These are phyloP conservation scores for Synergus laeviventris DNA, from an alignment of 2,888 invertebrate species.

Conservation along the genomic window DNA sequence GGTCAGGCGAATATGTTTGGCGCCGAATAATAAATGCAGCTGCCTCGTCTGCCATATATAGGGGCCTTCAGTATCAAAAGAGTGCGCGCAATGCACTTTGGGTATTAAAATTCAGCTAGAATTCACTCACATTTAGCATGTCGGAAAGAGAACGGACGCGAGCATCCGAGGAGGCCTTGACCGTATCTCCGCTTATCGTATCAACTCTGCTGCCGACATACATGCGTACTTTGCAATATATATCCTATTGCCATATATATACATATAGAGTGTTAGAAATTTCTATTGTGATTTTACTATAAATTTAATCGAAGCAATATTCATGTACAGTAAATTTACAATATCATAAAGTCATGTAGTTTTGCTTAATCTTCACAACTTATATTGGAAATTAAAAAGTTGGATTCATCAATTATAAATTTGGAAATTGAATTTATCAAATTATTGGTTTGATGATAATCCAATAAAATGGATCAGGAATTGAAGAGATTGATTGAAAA, in stretches of 20 bases:
- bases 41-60: background rate
- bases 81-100: conserved; percentile 45
- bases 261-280: background rate
- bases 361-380: too few relatives aligned
- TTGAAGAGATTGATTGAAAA: background rate
- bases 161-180: conserved; percentile 74
- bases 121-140: conserved; percentile 61
- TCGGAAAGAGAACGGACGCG: conserved; percentile 74
- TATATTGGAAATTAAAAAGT: too few relatives aligned
- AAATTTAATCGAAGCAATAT: too few relatives aligned
- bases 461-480: background rate
- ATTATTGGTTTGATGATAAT: background rate
- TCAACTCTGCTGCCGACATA: conserved; percentile 63
- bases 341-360: too few relatives aligned
- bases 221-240: conserved; percentile 29
- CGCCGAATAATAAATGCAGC: conserved; percentile 25
- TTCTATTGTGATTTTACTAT: too few relatives aligned
- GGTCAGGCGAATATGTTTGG: conserved; percentile 45
- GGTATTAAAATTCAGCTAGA: conserved; percentile 48
- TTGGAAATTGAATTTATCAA: too few relatives aligned
- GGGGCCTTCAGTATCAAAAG: conserved; percentile 20
- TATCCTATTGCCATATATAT: conserved; percentile 7
- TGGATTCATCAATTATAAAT: too few relatives aligned
- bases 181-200: conserved; percentile 75
- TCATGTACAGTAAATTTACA: too few relatives aligned